Evolutionary conservation across 2,113 vertebrate genomes (phyloP), one percentile per base, ranked within the genome.

Genomic region (Pteropus alecto): DNA sequence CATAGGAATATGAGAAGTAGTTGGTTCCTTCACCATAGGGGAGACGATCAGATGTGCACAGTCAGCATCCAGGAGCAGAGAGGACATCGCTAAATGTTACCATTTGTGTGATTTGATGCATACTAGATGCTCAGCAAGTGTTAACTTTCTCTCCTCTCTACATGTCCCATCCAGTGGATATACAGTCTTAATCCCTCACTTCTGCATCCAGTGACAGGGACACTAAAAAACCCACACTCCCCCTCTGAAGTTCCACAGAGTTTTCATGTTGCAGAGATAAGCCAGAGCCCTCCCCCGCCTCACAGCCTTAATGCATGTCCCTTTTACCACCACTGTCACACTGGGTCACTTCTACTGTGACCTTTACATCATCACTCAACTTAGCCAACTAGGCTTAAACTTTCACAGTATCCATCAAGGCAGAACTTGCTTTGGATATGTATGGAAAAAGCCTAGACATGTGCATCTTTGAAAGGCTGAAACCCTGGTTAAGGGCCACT

Each of bases 221-320:
- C 70, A 9, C 18, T 18, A 30, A 5, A 16, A 2, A 11, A 10
- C 43, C 43, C 21, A 11, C 3, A 11, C 2, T 3, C 41, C 13
- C 56, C 26, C 67, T 14, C 6, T 8, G 41, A 46, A 46, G 33
- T 48, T 41, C 26, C 0, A 7, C 0, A 9, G 26, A 13, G 11
- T 30, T 86, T 70, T 71, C 30, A 15, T 10, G 14, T 46, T 46
- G 33, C 5, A 4, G 33, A 0, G 2, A 35, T 38, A 54, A 86
- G 14, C 26, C 30, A 11, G 35, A 58, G 51, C 48, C 76, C 35
- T 9, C 15, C 51, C 35, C 30, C 26, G 61, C 48, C 76, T 68
- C 76, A 33, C 26, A 56, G 74, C 35, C 61, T n/a, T 14, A 22
- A 6, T 0, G 13, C 28, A 43, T 6, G 30, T 22, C 26, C 26